phyloP scores from a whole-genome alignment of 2,797 vertebrate genomes.

The Pterois miles region DNA sequence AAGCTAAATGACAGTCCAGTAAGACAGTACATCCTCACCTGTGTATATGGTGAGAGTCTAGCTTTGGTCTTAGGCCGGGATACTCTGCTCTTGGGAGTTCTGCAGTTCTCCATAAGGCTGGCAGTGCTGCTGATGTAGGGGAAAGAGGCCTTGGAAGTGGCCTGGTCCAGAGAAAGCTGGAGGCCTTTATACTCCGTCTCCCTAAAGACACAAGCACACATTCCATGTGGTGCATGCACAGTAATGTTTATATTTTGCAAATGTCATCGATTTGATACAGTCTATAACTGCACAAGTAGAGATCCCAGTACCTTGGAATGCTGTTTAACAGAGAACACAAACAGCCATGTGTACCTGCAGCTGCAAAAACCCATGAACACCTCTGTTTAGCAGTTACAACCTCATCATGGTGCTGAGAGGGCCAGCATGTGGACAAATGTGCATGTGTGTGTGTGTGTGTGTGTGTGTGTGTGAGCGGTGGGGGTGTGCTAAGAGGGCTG shows the following conservation, averaged over 20 bases:
- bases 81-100: slow-evolving; percentile 87
- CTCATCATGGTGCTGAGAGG: slow-evolving; percentile 28
- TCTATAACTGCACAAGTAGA: slow-evolving; percentile 28
- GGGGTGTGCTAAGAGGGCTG: slow-evolving; percentile 12
- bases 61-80: slow-evolving; percentile 90
- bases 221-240: neutral
- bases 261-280: slow-evolving; percentile 9
- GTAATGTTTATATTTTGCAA: neutral
- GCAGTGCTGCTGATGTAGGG: slow-evolving; percentile 84
- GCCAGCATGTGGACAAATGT: neutral
- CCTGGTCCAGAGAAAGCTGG: slow-evolving; percentile 96
- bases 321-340: slow-evolving; percentile 35
- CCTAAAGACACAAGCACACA: slow-evolving; percentile 76
- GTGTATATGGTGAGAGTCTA: slow-evolving; percentile 94
- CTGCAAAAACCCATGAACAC: slow-evolving; percentile 60
- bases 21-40: slow-evolving; percentile 81
- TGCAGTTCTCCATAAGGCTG: slow-evolving; percentile 86
- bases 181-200: slow-evolving; percentile 98
- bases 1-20: neutral
- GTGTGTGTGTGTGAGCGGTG: slow-evolving; percentile 5
- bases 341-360: slow-evolving; percentile 38
- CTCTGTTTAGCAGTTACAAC: slow-evolving; percentile 70
- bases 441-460: slow-evolving; percentile 5
- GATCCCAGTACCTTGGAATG: neutral
- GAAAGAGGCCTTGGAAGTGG: slow-evolving; percentile 89